Conservation (phyloP, 1,140 invertebrate species). For the Lasioglossum albipes region DNA sequence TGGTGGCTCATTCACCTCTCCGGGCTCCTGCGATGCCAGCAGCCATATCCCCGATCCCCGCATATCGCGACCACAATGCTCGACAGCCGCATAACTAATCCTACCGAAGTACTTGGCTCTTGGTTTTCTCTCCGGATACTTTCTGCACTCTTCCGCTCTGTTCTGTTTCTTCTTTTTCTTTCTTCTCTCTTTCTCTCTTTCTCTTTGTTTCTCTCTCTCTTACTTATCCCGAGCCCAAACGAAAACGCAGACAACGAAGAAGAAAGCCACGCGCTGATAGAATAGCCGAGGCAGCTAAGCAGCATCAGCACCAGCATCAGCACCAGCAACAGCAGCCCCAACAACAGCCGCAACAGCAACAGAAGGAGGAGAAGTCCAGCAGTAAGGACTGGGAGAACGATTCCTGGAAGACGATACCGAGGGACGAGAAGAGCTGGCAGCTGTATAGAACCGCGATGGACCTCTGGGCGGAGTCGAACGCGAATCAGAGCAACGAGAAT, state of each 20-base stretch:
- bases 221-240: slow-evolving; percentile 69
- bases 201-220: slow-evolving; percentile 55
- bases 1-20: slow-evolving; percentile 71
- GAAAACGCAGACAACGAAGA: slow-evolving; percentile 77
- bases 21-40: slow-evolving; percentile 36
- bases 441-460: slow-evolving; percentile 79
- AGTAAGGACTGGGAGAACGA: slow-evolving; percentile 77
- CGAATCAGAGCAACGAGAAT: slow-evolving; percentile 59
- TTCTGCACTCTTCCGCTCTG: slow-evolving; percentile 31
- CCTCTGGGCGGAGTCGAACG: slow-evolving; percentile 76
- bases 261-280: slow-evolving; percentile 74
- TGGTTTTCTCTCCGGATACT: slow-evolving; percentile 11
- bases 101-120: slow-evolving; percentile 34
- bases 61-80: slow-evolving; percentile 38
- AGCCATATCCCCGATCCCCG: slow-evolving; percentile 30
- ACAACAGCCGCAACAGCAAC: slow-evolving; percentile 25
- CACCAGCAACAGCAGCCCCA: too few species aligned
- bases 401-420: slow-evolving; percentile 78
- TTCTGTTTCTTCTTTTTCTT: slow-evolving; percentile 12
- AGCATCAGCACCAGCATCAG: slow-evolving; percentile 11
- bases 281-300: slow-evolving; percentile 58
- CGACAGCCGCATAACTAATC: slow-evolving; percentile 42
- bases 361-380: slow-evolving; percentile 57
- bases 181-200: slow-evolving; percentile 60
- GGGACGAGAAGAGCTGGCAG: slow-evolving; percentile 80